Evolutionary conservation across 2,888 invertebrate species (phyloP).

Genomic region (Colletes collaris): DNA sequence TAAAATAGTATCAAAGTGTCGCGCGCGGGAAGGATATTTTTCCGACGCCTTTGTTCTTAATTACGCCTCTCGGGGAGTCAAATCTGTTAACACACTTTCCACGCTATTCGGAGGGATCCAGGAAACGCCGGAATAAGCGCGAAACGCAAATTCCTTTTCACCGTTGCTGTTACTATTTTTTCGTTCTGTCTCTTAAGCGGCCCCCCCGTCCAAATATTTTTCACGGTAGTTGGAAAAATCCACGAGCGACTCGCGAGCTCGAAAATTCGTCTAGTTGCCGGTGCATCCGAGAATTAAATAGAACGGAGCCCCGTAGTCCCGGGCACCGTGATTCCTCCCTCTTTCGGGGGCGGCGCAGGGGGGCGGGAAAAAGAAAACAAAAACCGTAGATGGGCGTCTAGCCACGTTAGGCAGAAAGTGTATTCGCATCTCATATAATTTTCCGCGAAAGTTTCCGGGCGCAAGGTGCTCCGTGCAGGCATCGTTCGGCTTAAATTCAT

Average conservation of each 20-base stretch:
- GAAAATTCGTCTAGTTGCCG: constrained; percentile 28
- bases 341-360: background rate
- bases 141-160: too few relatives aligned
- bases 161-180: too few relatives aligned
- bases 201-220: constrained; percentile 1
- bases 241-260: background rate
- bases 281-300: constrained; percentile 44
- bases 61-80: too few relatives aligned
- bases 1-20: too few relatives aligned
- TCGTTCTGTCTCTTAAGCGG: background rate
- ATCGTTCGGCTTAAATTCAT: constrained; percentile 67
- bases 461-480: constrained; percentile 41
- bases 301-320: constrained; percentile 19
- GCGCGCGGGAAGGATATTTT: too few relatives aligned
- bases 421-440: constrained; percentile 61
- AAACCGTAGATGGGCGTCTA: constrained; percentile 37
- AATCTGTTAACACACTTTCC: too few relatives aligned
- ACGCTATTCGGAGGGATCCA: too few relatives aligned
- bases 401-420: constrained; percentile 46
- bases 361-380: background rate
- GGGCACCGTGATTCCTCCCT: constrained; percentile 30
- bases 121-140: too few relatives aligned
- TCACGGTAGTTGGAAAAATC: background rate
- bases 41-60: too few relatives aligned
- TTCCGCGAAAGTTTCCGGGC: constrained; percentile 59